Evolutionary conservation across 2,888 invertebrate species (phyloP).

Genomic region (Eremobia ochroleuca): DNA sequence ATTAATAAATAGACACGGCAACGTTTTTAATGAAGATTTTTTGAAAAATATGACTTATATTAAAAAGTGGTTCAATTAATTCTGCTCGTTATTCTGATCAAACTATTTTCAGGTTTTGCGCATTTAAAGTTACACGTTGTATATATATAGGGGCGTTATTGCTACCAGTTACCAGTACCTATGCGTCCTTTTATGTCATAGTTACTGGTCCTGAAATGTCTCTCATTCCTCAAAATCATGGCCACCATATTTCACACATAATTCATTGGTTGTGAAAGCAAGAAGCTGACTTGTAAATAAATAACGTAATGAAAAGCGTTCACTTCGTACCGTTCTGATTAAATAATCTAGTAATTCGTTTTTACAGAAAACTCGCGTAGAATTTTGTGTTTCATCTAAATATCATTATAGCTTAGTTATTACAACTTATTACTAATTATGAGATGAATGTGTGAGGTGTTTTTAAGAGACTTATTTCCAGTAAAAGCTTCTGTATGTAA

Average conservation of each 20-base stretch:
- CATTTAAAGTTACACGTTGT: too few species aligned
- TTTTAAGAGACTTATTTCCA: neutral
- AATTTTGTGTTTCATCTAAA: conserved; percentile 34
- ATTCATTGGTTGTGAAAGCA: conserved; percentile 73
- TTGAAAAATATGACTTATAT: too few species aligned
- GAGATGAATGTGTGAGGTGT: neutral
- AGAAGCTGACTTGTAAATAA: conserved; percentile 81
- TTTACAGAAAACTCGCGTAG: conserved; percentile 15
- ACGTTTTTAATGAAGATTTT: too few species aligned
- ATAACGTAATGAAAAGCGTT: conserved; percentile 79
- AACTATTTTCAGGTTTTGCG: too few species aligned
- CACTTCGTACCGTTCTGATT: conserved; percentile 65
- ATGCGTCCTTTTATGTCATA: too few species aligned
- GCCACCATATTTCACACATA: conserved; percentile 73
- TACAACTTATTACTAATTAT: conserved; percentile 1
- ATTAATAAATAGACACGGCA: too few species aligned
- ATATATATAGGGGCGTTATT: too few species aligned
- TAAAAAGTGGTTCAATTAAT: too few species aligned
- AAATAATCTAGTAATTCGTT: conserved; percentile 69
- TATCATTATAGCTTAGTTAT: conserved; percentile 2
- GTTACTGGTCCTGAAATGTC: neutral
- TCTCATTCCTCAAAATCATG: conserved; percentile 33
- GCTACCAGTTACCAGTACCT: too few species aligned
- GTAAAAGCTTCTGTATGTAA: neutral
- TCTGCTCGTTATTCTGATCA: too few species aligned